Evolutionary conservation across 1,140 invertebrate species (phyloP).

Genomic region (Aphaenogaster rudis): DNA sequence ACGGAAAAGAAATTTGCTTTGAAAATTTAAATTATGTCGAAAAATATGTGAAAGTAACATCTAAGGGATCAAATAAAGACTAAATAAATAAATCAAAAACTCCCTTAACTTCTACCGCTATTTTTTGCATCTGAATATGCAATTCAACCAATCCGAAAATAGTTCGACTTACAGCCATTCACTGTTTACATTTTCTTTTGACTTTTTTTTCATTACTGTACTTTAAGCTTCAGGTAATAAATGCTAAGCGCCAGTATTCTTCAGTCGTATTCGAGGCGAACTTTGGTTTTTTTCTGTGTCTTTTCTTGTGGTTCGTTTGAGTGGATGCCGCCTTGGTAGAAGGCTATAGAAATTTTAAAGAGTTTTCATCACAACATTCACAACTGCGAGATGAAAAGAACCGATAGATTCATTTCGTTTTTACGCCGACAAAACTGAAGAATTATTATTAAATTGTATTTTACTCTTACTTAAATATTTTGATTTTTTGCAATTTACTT

Average conservation of each 20-base stretch:
- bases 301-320: background rate
- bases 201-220: background rate
- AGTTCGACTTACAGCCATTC: background rate
- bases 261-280: background rate
- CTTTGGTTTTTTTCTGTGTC: background rate
- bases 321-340: background rate
- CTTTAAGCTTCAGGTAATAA: background rate
- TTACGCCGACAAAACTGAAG: background rate
- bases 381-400: background rate
- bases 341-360: background rate
- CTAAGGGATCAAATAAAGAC: background rate
- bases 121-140: background rate
- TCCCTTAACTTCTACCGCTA: background rate
- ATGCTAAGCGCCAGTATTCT: background rate
- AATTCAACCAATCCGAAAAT: background rate
- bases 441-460: slow-evolving; percentile 7
- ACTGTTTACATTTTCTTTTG: background rate
- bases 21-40: background rate
- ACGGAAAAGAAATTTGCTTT: background rate
- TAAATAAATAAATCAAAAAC: background rate
- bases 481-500: background rate
- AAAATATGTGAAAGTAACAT: background rate
- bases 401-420: background rate
- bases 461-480: background rate
- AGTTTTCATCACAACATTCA: background rate